Base-by-base conservation (phyloP, 2,888 invertebrate species). In the Hedychridium roseum region DNA sequence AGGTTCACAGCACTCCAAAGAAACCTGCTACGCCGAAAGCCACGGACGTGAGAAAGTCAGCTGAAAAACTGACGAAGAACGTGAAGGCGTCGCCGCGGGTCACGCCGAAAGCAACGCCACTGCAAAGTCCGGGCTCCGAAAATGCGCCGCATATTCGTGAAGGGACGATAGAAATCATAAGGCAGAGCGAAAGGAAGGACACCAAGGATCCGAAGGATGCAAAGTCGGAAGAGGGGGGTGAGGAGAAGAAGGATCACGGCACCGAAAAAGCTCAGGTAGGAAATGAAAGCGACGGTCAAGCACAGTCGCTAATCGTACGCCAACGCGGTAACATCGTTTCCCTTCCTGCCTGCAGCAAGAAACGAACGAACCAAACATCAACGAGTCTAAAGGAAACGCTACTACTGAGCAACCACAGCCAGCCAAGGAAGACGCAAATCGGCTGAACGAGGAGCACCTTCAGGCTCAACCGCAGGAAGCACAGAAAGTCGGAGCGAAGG, bases 61-160 rank as follows among this genome's bases (percentile, higher is more conserved):
- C 70, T 39, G 78, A 77, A 32, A 73, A 71, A 49, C 57, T 74
- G 45, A 64, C 69, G 14, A 76, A 70, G 51, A 76, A 70, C 57
- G 68, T 70, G n/a, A 73, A 73, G 61, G 73, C 78, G 14, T 80
- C 80, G n/a, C 80, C 80, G 1, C 76, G 80, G 23, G 71, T 77
- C 38, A 82, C 82, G 9, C 81, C 82, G 5, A 80, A 62, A 79
- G 84, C 74, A 72, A 81, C 85, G 50, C 82, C 85, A 27, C 79
- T 85, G 43, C 86, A 84, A 50, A 82, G 85, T 57, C 85, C 85
- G 1, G 79, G 80, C 4, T 71, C 75, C 14, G 83, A 83, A 54
- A 67, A 73, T 18, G 72, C 76, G 4, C 73, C 79, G 6, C 60
- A 74, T 6, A 70, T 74, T 42, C 71, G 76, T 35, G 71, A 73